A percentile compares a stretch with the other conserved stretches of the same genome.
Evolutionary conservation across 2,113 vertebrate species (phyloP).

Genomic region (Morone chrysops): DNA sequence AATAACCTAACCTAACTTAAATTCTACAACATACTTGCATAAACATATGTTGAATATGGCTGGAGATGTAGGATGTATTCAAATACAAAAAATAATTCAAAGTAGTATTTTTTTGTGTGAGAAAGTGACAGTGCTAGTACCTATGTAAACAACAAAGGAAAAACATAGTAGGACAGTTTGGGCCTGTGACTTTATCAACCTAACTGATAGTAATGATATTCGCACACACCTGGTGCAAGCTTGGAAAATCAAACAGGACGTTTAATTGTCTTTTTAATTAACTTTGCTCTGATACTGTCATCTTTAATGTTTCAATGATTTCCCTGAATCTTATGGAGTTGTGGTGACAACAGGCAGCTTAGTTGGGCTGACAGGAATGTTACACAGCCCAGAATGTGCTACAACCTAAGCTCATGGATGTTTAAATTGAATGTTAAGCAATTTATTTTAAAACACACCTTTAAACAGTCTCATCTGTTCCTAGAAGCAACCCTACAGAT

Average conservation of each 20-base stretch:
- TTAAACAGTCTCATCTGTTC: slow-evolving; percentile 53
- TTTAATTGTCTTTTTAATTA: not conserved
- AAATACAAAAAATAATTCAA: too few relatives aligned
- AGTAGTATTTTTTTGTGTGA: too few relatives aligned
- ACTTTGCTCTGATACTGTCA: slow-evolving; percentile 19
- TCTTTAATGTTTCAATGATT: slow-evolving; percentile 13
- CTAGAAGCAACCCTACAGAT: slow-evolving; percentile 21
- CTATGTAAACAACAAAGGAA: too few relatives aligned
- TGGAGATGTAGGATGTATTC: too few relatives aligned
- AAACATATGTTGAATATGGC: too few relatives aligned
- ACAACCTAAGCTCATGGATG: not conserved
- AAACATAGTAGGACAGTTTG: too few relatives aligned
- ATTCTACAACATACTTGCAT: too few relatives aligned
- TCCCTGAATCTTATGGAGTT: not conserved
- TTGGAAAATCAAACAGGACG: not conserved
- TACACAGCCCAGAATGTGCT: slow-evolving; percentile 4
- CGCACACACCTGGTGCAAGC: not conserved
- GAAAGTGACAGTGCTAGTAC: too few relatives aligned
- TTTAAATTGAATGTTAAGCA: slow-evolving; percentile 22
- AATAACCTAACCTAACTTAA: not conserved
- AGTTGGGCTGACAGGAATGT: slow-evolving; percentile 3
- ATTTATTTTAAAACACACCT: slow-evolving; percentile 32
- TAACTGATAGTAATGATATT: too few relatives aligned
- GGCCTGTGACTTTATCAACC: too few relatives aligned
- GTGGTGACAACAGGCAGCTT: not conserved